Percentiles rank a stretch among this genome's conserved stretches.
phyloP scores from a whole-genome alignment of 1,140 invertebrate species.

The Oryctes rhinoceros region DNA sequence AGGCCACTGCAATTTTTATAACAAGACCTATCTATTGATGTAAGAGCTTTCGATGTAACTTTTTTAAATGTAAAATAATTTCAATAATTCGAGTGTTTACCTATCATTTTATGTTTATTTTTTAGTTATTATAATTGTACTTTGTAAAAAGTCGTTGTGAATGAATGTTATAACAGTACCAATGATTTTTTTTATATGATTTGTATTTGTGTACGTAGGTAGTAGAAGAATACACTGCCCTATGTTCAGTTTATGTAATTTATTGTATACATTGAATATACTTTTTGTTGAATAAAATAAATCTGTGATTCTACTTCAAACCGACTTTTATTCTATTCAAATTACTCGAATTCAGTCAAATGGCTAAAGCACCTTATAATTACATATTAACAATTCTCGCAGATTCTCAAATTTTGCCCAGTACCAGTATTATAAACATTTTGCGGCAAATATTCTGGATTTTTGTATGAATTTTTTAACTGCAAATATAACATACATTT shows the following conservation, averaged over 20 bases:
- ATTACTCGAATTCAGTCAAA: background rate
- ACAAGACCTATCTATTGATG: conserved; percentile 22
- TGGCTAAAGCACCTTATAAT: background rate
- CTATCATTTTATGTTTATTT: background rate
- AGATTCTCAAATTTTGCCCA: too few species aligned
- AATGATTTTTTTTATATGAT: conserved; percentile 38
- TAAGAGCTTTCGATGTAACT: conserved; percentile 39
- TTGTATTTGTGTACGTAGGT: conserved; percentile 33
- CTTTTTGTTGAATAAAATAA: conserved; percentile 43
- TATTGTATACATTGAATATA: conserved; percentile 43
- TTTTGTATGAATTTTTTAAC: too few species aligned
- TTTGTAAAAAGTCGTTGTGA: conserved; percentile 29
- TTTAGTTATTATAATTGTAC: conserved; percentile 30
- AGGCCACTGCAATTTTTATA: conserved; percentile 39
- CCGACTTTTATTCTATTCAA: conserved; percentile 12
- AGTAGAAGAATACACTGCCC: conserved; percentile 43
- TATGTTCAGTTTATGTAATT: conserved; percentile 44
- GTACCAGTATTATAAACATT: too few species aligned
- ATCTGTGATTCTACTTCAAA: conserved; percentile 44
- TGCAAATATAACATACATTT: too few species aligned
- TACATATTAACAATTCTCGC: too few species aligned
- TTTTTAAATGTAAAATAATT: conserved; percentile 31
- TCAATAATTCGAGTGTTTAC: background rate
- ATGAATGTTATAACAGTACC: conserved; percentile 32
- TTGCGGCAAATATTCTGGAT: too few species aligned